These are phyloP conservation scores for Leptobrachium leishanense DNA, from an alignment of 2,113 vertebrate species.

Conservation along the genomic window DNA sequence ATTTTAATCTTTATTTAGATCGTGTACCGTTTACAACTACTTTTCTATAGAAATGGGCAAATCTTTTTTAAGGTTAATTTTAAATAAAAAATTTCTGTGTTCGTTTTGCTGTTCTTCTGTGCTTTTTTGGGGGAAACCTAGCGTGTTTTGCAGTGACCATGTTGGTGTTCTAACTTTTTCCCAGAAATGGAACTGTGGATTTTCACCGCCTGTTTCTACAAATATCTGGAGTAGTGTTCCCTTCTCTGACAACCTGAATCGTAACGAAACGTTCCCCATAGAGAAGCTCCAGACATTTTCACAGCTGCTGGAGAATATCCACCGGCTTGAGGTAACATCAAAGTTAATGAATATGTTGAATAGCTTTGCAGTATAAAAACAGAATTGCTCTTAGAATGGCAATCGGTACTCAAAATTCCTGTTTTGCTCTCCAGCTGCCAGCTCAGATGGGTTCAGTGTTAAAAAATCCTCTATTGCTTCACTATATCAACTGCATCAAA, in stretches of 20 bases:
- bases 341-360: too few relatives aligned
- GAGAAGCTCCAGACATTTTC: conserved; percentile 78
- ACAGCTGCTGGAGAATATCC: conserved; percentile 83
- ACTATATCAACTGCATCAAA: conserved; percentile 85
- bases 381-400: too few relatives aligned
- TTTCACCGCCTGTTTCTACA: conserved; percentile 62
- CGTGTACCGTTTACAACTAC: too few relatives aligned
- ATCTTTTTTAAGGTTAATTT: too few relatives aligned
- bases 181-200: conserved; percentile 76
- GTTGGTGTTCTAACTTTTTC: conserved; percentile 23
- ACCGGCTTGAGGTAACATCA: conserved; percentile 76
- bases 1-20: too few relatives aligned
- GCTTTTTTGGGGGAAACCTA: too few relatives aligned
- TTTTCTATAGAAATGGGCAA: too few relatives aligned
- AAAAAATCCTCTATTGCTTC: conserved; percentile 79
- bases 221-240: neutral
- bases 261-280: conserved; percentile 64
- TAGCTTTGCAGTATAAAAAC: too few relatives aligned
- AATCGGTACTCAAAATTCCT: too few relatives aligned
- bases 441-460: conserved; percentile 91
- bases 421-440: conserved; percentile 75
- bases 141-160: too few relatives aligned
- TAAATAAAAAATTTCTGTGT: too few relatives aligned
- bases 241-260: neutral
- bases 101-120: too few relatives aligned